Evolutionary conservation across 2,113 vertebrate genomes (phyloP).

Genomic region (Vulpes lagopus): DNA sequence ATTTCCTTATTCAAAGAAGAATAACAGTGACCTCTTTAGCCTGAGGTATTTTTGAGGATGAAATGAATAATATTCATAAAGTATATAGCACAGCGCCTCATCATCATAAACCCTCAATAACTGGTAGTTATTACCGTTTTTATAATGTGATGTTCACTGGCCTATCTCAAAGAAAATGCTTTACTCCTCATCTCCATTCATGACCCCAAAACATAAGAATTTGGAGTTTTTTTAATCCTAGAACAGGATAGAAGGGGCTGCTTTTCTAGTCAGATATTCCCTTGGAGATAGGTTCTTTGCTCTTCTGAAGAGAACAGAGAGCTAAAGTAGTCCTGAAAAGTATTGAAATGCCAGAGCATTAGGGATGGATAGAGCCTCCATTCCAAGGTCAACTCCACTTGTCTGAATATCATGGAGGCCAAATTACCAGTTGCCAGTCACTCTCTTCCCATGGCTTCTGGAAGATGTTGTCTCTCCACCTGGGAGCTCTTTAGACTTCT

Average conservation of each 20-base stretch:
- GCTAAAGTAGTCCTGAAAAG: background rate
- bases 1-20: background rate
- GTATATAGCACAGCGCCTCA: rapidly evolving
- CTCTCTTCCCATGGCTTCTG: background rate
- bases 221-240: background rate
- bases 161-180: background rate
- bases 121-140: background rate
- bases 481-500: background rate
- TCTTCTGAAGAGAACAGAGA: background rate
- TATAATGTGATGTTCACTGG: background rate
- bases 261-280: background rate
- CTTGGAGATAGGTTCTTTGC: background rate
- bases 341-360: background rate
- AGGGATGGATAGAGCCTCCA: background rate
- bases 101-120: background rate
- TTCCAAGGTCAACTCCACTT: too few species aligned
- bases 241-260: background rate
- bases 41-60: background rate
- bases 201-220: background rate
- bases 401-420: background rate
- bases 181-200: background rate
- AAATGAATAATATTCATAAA: background rate
- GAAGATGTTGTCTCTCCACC: background rate
- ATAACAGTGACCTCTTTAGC: background rate
- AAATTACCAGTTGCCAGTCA: background rate